A percentile compares a stretch with the other conserved stretches of the same genome.
Conservation (phyloP, 2,888 invertebrate genomes). For the Anaspis maculata region DNA sequence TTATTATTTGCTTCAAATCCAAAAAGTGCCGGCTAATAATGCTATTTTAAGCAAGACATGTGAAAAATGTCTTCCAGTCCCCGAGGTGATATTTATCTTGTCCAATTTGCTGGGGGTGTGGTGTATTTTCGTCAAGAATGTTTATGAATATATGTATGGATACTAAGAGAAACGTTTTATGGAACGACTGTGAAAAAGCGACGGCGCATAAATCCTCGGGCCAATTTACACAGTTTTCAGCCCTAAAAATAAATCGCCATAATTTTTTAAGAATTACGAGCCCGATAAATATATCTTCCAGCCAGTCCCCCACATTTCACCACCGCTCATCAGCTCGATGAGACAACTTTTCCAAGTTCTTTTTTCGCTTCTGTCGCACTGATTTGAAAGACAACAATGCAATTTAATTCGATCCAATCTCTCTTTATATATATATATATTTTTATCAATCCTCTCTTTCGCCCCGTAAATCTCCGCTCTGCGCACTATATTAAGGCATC, state of each 20-base stretch:
- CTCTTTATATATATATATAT: too few relatives aligned
- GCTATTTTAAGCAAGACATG: too few relatives aligned
- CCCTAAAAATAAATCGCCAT: slow-evolving; percentile 12
- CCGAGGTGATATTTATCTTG: too few relatives aligned
- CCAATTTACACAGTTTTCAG: slow-evolving; percentile 14
- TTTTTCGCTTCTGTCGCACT: not conserved
- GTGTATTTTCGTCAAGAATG: slow-evolving; percentile 7
- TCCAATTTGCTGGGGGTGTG: too few relatives aligned
- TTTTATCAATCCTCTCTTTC: too few relatives aligned
- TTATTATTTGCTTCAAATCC: too few relatives aligned
- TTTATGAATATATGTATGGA: slow-evolving; percentile 9
- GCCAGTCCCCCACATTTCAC: not conserved
- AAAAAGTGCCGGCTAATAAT: too few relatives aligned
- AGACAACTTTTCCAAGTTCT: too few relatives aligned
- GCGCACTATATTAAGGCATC: too few relatives aligned
- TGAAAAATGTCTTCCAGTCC: too few relatives aligned
- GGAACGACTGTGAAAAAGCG: slow-evolving; percentile 11
- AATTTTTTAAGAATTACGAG: slow-evolving; percentile 13
- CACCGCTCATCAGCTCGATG: too few relatives aligned
- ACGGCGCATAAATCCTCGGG: slow-evolving; percentile 10
- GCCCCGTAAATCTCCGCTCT: too few relatives aligned
- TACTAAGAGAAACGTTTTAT: slow-evolving; percentile 7
- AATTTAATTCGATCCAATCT: not conserved
- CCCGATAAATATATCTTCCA: slow-evolving; percentile 12
- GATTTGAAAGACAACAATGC: not conserved